Conservation (phyloP, 2,888 invertebrate species). For the Alsophila aescularia region DNA sequence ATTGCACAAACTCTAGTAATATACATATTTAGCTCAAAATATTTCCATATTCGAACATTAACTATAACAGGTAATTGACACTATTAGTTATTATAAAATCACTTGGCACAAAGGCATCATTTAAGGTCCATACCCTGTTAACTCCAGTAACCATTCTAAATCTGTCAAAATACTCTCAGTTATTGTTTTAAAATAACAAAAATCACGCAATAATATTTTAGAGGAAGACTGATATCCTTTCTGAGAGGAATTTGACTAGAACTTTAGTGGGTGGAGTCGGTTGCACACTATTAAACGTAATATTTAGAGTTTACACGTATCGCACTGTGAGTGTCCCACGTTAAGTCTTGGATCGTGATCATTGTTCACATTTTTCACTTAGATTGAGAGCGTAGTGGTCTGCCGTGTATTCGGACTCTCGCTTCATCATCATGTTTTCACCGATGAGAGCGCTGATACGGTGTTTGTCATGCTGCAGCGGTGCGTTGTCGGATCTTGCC, state of each 20-base stretch:
- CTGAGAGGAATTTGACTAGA: constrained; percentile 81
- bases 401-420: constrained; percentile 53
- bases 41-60: constrained; percentile 55
- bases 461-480: constrained; percentile 72
- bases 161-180: constrained; percentile 80
- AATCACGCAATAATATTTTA: constrained; percentile 50
- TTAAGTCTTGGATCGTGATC: constrained; percentile 48
- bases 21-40: constrained; percentile 40
- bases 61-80: constrained; percentile 74
- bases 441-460: constrained; percentile 81
- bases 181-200: constrained; percentile 45
- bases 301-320: constrained; percentile 46
- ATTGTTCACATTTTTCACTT: constrained; percentile 84
- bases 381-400: constrained; percentile 79
- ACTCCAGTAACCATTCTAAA: constrained; percentile 71
- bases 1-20: constrained; percentile 79
- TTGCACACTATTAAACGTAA: constrained; percentile 51
- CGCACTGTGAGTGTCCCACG: constrained; percentile 61
- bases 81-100: constrained; percentile 80
- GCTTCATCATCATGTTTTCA: constrained; percentile 77
- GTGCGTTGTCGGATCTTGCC: constrained; percentile 63
- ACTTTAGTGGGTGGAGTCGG: constrained; percentile 71
- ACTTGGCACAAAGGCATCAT: constrained; percentile 83
- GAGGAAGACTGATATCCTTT: constrained; percentile 72
- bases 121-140: constrained; percentile 82